A percentile compares a stretch with the other conserved stretches of the same genome.
Conservation (phyloP, 2,113 vertebrate genomes). For the Pachyramphus minor region DNA sequence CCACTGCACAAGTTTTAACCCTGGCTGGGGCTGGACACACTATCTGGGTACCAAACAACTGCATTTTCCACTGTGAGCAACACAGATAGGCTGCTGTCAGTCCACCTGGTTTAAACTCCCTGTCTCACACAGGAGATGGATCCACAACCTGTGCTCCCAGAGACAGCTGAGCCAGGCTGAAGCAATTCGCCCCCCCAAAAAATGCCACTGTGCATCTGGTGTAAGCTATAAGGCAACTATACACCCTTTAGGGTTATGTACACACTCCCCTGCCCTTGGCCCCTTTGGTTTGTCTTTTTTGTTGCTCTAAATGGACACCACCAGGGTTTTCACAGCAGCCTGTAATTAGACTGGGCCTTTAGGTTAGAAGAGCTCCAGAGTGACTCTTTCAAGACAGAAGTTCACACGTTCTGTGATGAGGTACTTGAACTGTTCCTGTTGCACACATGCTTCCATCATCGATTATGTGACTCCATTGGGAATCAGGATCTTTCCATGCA, state of each 20-base stretch:
- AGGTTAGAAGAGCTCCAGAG: neutral
- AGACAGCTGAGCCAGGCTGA: neutral
- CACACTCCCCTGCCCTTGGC: neutral
- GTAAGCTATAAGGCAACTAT: neutral
- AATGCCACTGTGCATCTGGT: neutral
- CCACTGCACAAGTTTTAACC: neutral
- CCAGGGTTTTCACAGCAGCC: neutral
- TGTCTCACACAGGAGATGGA: neutral
- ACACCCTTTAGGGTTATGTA: neutral
- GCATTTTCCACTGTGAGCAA: neutral
- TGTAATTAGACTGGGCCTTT: neutral
- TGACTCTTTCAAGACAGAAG: neutral
- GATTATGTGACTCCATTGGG: neutral
- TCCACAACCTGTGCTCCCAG: neutral
- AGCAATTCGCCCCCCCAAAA: neutral
- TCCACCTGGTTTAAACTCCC: neutral
- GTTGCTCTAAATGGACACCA: neutral
- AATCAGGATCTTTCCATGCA: neutral
- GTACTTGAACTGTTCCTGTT: neutral
- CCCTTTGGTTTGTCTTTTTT: neutral
- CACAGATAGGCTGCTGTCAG: neutral
- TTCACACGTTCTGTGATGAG: neutral
- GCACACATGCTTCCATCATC: neutral
- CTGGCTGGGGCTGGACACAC: neutral
- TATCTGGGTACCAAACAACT: neutral